Conservation (phyloP, 2,797 vertebrate genomes). For the Oreochromis grahami region DNA sequence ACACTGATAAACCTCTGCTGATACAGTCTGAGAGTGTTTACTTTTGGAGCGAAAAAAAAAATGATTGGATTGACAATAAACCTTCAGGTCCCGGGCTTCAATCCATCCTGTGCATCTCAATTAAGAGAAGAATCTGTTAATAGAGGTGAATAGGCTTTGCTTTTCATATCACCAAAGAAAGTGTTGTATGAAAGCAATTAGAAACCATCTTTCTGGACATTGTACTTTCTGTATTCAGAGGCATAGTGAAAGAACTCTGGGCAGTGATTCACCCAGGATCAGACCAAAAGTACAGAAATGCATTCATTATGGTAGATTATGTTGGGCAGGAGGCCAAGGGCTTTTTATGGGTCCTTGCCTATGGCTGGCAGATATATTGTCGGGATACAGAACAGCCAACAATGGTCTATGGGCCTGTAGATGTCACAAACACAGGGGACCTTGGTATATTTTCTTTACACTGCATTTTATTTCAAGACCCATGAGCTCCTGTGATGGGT, state of each 20-base stretch:
- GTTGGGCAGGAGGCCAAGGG: slow-evolving; percentile 3
- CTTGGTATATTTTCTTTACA: slow-evolving; percentile 4
- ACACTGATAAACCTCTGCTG: background rate
- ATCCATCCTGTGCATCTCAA: slow-evolving; percentile 13
- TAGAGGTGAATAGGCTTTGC: slow-evolving; percentile 9
- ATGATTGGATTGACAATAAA: slow-evolving; percentile 2
- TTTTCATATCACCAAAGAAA: slow-evolving; percentile 12
- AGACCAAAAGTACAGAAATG: slow-evolving; percentile 27
- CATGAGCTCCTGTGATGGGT: slow-evolving; percentile 38
- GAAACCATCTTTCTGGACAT: slow-evolving; percentile 33
- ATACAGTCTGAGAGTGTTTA: background rate
- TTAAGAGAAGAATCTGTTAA: slow-evolving; percentile 17
- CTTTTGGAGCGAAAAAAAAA: background rate
- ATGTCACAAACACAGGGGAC: background rate
- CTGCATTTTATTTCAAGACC: slow-evolving; percentile 13
- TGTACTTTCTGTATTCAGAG: slow-evolving; percentile 32
- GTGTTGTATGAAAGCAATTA: slow-evolving; percentile 38
- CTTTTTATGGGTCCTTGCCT: slow-evolving; percentile 6
- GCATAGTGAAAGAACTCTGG: slow-evolving; percentile 9
- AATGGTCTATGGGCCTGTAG: background rate
- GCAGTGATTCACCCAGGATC: slow-evolving; percentile 44
- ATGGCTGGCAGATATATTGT: slow-evolving; percentile 4
- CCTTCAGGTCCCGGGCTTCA: background rate
- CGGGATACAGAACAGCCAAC: background rate
- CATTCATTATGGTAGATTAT: slow-evolving; percentile 46